Evolutionary conservation across 2,888 invertebrate genomes (phyloP), one percentile per base, ranked within the genome.

Genomic region (Mythimna loreyi): DNA sequence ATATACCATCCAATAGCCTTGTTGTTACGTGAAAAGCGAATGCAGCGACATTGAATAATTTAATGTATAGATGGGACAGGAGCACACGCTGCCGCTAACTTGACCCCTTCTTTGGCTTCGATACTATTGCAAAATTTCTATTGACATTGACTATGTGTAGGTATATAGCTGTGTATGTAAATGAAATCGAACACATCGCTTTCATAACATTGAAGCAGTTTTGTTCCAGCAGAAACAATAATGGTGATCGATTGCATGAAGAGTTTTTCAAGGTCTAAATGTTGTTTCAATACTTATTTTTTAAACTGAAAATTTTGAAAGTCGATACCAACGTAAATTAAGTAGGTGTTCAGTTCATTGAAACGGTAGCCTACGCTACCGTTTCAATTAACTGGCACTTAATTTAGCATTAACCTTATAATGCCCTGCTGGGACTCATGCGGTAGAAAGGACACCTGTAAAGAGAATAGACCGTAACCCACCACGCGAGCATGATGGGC

Each of bases 71-170:
- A 64, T 70, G 63, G 50, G 53, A 55, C 69, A 67, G 73, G 66
- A 76, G 60, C 69, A 76, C 52, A 23, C 76, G 52, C 66, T 77
- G 82, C 84, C 80, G 28, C 82, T 86, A 82, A 81, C 86, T 84
- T 85, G 84, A 81, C 73, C 79, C 83, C 83, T 78, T 81, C 84
- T 86, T 87, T 85, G 83, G 86, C 73, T 82, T 87, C 83, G 84
- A 68, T 77, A 66, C 69, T 82, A 71, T 92, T 91, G 86, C 90
- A 84, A 89, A 90, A 91, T 84, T 80, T 80, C 78, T 85, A 87
- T 89, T 89, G 89, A 88, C 87, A 88, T 90, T 89, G 88, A 84
- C 72, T 83, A 67, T 53, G 58, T 80, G 43, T 45, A 43, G 45
- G 30, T 30, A 28, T 19, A 30, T n/a, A 30, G 3, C 2, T 52